These are phyloP conservation scores for Epistrophe eligans DNA, from an alignment of 2,888 invertebrate species.

Conservation along the genomic window DNA sequence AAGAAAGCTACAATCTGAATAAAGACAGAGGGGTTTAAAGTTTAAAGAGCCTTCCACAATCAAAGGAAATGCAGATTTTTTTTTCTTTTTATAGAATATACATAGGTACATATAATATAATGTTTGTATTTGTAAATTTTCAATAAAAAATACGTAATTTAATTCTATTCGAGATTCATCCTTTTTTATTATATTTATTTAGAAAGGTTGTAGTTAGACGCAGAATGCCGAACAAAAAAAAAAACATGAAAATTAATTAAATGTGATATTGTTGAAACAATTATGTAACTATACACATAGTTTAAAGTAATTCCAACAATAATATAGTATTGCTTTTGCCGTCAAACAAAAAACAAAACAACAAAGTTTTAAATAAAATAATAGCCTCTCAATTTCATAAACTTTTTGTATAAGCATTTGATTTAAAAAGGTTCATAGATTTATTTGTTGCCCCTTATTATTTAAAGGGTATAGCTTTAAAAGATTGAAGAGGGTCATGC, in stretches of 20 bases:
- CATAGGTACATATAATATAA: too few species aligned
- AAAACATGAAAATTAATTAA: too few species aligned
- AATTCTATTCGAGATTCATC: neutral
- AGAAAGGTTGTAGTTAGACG: too few species aligned
- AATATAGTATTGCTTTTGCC: neutral
- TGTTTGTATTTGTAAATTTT: neutral
- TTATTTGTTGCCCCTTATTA: neutral
- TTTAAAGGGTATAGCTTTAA: too few species aligned
- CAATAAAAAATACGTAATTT: slow-evolving; percentile 30
- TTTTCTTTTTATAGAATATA: neutral
- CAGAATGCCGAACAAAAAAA: too few species aligned
- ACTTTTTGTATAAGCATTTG: neutral
- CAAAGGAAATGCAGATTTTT: slow-evolving; percentile 17
- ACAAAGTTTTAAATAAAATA: too few species aligned
- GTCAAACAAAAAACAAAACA: neutral
- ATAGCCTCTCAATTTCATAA: too few species aligned
- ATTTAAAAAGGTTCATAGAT: neutral
- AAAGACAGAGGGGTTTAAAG: neutral
- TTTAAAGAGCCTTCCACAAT: neutral
- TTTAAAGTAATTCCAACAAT: too few species aligned
- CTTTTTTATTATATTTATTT: too few species aligned
- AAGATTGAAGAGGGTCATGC: too few species aligned
- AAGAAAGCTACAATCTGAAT: slow-evolving; percentile 43
- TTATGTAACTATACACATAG: too few species aligned
- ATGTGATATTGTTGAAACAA: too few species aligned